Conservation (phyloP, 2,113 vertebrate genomes). For the Desmodus rotundus region DNA sequence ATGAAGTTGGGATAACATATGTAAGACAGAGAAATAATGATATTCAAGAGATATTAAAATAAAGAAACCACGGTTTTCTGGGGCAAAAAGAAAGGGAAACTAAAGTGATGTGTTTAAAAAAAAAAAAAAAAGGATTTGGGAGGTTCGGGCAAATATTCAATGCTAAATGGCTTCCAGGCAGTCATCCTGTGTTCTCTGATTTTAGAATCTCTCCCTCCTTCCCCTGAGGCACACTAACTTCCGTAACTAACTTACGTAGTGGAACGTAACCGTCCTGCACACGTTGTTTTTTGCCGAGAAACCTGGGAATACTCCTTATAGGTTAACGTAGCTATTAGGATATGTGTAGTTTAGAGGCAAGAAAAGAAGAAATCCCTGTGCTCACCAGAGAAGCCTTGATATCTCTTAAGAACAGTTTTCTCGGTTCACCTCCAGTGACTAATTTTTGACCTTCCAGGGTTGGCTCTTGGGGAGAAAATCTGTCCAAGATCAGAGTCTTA, state of each 20-base stretch:
- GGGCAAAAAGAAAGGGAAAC: background rate
- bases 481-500: background rate
- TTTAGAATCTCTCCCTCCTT: background rate
- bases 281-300: background rate
- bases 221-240: background rate
- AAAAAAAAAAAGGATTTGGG: background rate
- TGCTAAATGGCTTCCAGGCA: background rate
- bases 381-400: background rate
- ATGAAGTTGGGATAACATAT: background rate
- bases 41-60: background rate
- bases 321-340: background rate
- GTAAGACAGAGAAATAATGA: background rate
- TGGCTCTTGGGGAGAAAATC: background rate
- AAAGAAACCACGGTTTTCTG: background rate
- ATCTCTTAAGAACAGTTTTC: background rate
- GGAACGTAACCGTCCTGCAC: background rate
- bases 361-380: background rate
- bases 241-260: background rate
- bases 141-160: background rate
- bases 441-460: background rate
- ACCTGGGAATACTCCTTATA: background rate
- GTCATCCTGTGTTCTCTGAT: background rate
- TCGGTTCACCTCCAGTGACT: background rate
- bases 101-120: background rate
- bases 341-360: background rate